Percentiles rank a stretch among this genome's conserved stretches.
These are phyloP conservation scores for Sacculina carcini DNA, from an alignment of 2,888 invertebrate species.

Conservation along the genomic window DNA sequence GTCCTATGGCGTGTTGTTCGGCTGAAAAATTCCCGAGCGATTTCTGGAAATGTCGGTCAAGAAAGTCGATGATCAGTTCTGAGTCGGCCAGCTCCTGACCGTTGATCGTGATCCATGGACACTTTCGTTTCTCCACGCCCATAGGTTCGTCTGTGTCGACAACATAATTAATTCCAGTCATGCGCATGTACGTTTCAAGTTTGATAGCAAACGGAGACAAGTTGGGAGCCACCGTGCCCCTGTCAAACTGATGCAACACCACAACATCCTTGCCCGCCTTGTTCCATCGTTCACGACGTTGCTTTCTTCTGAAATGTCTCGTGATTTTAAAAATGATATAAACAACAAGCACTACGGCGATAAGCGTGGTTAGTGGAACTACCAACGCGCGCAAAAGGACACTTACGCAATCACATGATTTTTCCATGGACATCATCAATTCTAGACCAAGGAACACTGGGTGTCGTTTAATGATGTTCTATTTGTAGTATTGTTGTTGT, in stretches of 20 bases:
- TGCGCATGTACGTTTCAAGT: not conserved
- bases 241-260: not conserved
- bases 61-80: slow-evolving; percentile 19
- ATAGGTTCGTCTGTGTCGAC: not conserved
- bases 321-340: too few relatives aligned
- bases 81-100: slow-evolving; percentile 19
- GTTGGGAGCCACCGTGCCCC: not conserved
- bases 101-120: slow-evolving; percentile 21
- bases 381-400: too few relatives aligned
- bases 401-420: too few relatives aligned
- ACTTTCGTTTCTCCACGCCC: slow-evolving; percentile 14
- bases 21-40: slow-evolving; percentile 17
- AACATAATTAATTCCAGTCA: not conserved
- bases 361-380: too few relatives aligned
- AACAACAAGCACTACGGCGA: too few relatives aligned
- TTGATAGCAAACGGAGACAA: not conserved
- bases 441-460: too few relatives aligned
- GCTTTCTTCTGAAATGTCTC: not conserved
- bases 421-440: too few relatives aligned
- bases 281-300: not conserved
- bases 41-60: slow-evolving; percentile 17
- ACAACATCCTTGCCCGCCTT: not conserved
- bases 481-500: too few relatives aligned
- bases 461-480: too few relatives aligned
- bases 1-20: slow-evolving; percentile 17